Evolutionary conservation across 2,888 invertebrate genomes (phyloP).

Genomic region (Eupithecia insigniata): DNA sequence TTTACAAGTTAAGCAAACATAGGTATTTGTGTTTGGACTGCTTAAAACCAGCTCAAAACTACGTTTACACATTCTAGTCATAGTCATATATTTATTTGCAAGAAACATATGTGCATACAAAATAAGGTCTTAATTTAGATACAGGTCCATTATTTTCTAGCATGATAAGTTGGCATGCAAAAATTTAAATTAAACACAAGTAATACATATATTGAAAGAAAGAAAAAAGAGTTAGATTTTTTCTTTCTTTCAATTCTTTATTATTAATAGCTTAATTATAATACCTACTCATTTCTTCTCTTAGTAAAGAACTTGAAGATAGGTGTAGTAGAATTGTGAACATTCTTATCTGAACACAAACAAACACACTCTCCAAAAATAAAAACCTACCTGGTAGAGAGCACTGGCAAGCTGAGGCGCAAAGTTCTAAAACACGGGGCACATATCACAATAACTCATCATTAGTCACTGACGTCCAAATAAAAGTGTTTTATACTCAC

Average conservation of each 20-base stretch:
- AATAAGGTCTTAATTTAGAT: no score
- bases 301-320: neutral
- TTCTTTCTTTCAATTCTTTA: no score
- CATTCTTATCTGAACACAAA: neutral
- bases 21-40: neutral
- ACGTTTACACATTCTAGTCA: neutral
- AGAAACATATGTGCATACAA: no score
- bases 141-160: no score
- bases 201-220: no score
- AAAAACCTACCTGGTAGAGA: constrained; percentile 14
- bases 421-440: neutral
- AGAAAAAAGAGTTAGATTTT: no score
- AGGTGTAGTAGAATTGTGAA: neutral
- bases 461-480: neutral
- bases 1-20: neutral
- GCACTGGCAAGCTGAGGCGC: neutral
- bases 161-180: no score
- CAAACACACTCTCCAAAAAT: constrained; percentile 12
- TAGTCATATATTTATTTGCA: no score
- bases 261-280: no score
- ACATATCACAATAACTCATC: constrained; percentile 13
- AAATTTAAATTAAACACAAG: no score
- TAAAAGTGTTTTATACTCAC: neutral
- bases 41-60: neutral
- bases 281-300: neutral